phyloP scores from a whole-genome alignment of 2,113 vertebrate species.

The Amazona vittata region DNA sequence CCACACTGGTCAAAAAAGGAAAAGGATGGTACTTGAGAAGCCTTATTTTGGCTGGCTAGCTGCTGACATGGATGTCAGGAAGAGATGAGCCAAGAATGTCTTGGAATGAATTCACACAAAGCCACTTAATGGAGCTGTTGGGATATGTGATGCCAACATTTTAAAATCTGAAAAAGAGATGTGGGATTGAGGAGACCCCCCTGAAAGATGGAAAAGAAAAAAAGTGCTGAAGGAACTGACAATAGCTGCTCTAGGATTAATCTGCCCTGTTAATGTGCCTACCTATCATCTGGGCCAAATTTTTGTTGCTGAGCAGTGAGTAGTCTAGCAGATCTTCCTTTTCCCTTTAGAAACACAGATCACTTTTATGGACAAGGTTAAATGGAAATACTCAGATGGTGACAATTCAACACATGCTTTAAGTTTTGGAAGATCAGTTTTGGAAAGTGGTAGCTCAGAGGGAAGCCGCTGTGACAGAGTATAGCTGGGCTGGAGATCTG shows the following conservation, averaged over 20 bases:
- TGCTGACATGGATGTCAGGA: slow-evolving; percentile 42
- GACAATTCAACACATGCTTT: background rate
- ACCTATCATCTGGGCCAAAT: background rate
- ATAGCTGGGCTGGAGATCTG: background rate
- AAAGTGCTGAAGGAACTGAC: background rate
- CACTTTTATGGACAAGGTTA: background rate
- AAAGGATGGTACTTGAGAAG: background rate
- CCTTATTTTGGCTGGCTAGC: slow-evolving; percentile 35
- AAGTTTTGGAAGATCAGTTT: background rate
- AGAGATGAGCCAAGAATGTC: slow-evolving; percentile 59
- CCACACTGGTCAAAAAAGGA: background rate
- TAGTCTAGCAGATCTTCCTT: background rate
- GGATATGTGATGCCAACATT: background rate
- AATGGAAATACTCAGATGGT: background rate
- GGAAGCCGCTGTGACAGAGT: background rate
- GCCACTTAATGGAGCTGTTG: slow-evolving; percentile 13
- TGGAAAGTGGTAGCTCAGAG: background rate
- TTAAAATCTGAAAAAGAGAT: background rate
- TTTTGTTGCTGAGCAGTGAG: background rate
- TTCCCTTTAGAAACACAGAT: background rate
- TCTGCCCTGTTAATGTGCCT: background rate
- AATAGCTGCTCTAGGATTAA: background rate
- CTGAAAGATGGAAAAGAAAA: background rate
- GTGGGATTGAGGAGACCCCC: background rate
- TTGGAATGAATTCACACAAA: slow-evolving; percentile 14